Conservation (phyloP, 2,797 vertebrate species). For the Oreonectes daqikongensis region DNA sequence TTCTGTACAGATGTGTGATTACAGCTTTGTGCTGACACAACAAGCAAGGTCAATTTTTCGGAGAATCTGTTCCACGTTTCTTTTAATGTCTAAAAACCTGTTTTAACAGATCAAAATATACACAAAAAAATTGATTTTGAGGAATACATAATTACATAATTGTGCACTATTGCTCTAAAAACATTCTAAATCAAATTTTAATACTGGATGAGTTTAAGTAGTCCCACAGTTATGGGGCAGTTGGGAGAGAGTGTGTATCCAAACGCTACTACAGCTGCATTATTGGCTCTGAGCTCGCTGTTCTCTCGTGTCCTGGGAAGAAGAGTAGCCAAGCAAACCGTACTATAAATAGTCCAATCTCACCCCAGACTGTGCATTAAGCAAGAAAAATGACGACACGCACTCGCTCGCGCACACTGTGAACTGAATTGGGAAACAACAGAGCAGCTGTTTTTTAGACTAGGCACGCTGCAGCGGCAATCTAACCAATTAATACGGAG, state of each 20-base stretch:
- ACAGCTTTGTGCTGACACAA: constrained; percentile 11
- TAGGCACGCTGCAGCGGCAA: constrained; percentile 44
- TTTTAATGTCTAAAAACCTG: constrained; percentile 1
- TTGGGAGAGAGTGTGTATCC: constrained; percentile 1
- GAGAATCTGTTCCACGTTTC: constrained; percentile 16
- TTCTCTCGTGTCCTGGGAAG: constrained; percentile 42
- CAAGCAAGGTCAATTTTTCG: not conserved
- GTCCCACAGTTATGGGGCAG: constrained; percentile 10
- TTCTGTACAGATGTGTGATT: constrained; percentile 25
- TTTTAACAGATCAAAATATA: constrained; percentile 19
- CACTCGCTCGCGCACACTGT: constrained; percentile 6
- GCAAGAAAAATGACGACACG: constrained; percentile 45
- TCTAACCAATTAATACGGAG: constrained; percentile 66
- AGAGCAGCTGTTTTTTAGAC: constrained; percentile 52
- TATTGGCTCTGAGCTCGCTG: constrained; percentile 39
- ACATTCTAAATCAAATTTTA: constrained; percentile 6
- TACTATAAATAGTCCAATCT: constrained; percentile 50
- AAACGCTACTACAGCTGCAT: constrained; percentile 37
- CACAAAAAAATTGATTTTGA: not conserved
- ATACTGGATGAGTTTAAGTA: not conserved
- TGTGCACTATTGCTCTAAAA: not conserved
- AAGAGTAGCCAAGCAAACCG: constrained; percentile 39
- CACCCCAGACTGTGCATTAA: constrained; percentile 46
- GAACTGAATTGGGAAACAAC: constrained; percentile 35
- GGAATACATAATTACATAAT: not conserved